A percentile compares a stretch with the other conserved stretches of the same genome.
Conservation (phyloP, 2,797 vertebrate species). For the Crocodylus rhombifer region DNA sequence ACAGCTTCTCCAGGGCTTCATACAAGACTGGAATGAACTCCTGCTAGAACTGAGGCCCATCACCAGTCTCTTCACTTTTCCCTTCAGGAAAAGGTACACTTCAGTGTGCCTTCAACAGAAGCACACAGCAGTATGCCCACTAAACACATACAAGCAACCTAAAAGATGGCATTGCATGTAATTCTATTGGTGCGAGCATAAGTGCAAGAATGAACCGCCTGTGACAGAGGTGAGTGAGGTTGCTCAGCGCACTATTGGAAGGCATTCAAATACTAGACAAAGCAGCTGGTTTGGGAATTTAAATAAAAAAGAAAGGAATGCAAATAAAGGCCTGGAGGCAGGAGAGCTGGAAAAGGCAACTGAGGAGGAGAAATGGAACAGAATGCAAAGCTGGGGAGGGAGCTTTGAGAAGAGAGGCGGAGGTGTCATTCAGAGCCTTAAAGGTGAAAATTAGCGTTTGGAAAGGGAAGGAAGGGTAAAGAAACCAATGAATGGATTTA, state of each 20-base stretch:
- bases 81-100: background rate
- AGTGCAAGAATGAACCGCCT: background rate
- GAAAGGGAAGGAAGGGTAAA: too few species aligned
- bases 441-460: too few species aligned
- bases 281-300: background rate
- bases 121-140: background rate
- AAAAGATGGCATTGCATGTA: background rate
- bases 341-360: background rate
- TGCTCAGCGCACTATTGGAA: background rate
- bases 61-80: background rate
- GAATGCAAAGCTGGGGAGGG: background rate
- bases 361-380: background rate
- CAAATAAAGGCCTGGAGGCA: background rate
- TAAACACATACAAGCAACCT: background rate
- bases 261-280: background rate
- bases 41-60: background rate
- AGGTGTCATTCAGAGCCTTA: too few species aligned
- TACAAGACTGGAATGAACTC: constrained; percentile 12
- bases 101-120: background rate
- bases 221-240: background rate
- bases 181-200: background rate
- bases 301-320: background rate
- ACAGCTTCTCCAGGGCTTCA: background rate
- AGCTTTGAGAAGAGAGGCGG: background rate
- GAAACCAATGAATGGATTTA: too few species aligned